Conservation (phyloP, 2,113 vertebrate species). For the Rhabdomys dilectus region DNA sequence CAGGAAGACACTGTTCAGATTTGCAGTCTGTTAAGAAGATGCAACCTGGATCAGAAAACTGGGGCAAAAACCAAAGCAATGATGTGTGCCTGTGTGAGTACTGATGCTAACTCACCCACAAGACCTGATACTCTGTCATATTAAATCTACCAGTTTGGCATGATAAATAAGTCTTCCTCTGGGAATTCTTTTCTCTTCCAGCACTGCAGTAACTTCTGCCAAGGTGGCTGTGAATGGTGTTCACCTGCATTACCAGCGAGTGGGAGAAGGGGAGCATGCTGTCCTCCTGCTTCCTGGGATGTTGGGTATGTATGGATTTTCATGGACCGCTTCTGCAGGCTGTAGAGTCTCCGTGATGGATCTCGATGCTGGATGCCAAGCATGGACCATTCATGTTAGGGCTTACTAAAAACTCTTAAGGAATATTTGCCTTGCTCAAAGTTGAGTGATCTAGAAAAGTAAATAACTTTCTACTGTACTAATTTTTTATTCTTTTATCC, state of each 20-base stretch:
- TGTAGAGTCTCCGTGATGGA: neutral
- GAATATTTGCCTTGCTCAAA: neutral
- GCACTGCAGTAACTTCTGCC: constrained; percentile 87
- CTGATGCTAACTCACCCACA: too few species aligned
- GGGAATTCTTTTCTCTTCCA: constrained; percentile 78
- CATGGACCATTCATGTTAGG: neutral
- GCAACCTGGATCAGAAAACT: neutral
- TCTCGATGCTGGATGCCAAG: neutral
- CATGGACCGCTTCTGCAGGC: neutral
- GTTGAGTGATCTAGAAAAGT: neutral
- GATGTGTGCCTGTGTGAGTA: too few species aligned
- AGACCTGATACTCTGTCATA: neutral
- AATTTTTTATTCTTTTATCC: neutral
- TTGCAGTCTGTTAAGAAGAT: neutral
- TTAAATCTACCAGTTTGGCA: neutral
- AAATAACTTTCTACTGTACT: neutral
- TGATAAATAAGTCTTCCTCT: constrained; percentile 42
- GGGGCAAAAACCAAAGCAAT: neutral
- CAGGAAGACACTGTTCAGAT: neutral
- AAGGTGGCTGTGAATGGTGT: constrained; percentile 92
- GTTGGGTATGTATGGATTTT: constrained; percentile 89
- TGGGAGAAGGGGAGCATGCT: constrained; percentile 90
- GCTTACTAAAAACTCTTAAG: neutral
- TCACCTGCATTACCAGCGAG: constrained; percentile 91
- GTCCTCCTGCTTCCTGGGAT: constrained; percentile 94